Conservation (phyloP, 2,113 vertebrate genomes). For the Reinhardtius hippoglossoides region DNA sequence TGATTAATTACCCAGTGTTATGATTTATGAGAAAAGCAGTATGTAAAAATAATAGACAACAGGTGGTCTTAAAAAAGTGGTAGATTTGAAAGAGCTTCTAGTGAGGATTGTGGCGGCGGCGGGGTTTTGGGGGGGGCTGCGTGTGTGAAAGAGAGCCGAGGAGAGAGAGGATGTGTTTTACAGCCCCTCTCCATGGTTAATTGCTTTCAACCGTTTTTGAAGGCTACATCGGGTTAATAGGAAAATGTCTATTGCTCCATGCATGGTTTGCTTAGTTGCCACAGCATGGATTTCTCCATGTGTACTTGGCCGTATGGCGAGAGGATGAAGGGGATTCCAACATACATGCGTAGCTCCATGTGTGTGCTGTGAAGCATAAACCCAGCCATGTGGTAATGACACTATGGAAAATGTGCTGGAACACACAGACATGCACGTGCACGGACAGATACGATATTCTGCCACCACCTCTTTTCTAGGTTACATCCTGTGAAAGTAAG, state of each 20-base stretch:
- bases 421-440: conserved; percentile 29
- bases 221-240: conserved; percentile 82
- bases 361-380: conserved; percentile 77
- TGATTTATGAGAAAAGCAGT: conserved; percentile 99
- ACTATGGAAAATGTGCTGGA: conserved; percentile 75
- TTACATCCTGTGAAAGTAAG: conserved; percentile 80
- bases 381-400: conserved; percentile 79
- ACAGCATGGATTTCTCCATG: conserved; percentile 55
- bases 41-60: conserved; percentile 99
- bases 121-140: conserved; percentile 14
- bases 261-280: conserved; percentile 68
- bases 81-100: conserved; percentile 78
- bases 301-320: conserved; percentile 62
- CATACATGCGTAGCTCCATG: conserved; percentile 74
- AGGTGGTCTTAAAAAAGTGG: conserved; percentile 97
- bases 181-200: conserved; percentile 86
- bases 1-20: conserved; percentile 99
- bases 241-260: conserved; percentile 78
- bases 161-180: conserved; percentile 83
- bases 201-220: conserved; percentile 78
- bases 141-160: conserved; percentile 35
- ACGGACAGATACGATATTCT: conserved; percentile 58
- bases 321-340: conserved; percentile 78
- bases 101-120: conserved; percentile 53
- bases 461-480: conserved; percentile 56